These are phyloP conservation scores for Morpho achilles DNA, from an alignment of 2,888 invertebrate genomes.

Conservation along the genomic window DNA sequence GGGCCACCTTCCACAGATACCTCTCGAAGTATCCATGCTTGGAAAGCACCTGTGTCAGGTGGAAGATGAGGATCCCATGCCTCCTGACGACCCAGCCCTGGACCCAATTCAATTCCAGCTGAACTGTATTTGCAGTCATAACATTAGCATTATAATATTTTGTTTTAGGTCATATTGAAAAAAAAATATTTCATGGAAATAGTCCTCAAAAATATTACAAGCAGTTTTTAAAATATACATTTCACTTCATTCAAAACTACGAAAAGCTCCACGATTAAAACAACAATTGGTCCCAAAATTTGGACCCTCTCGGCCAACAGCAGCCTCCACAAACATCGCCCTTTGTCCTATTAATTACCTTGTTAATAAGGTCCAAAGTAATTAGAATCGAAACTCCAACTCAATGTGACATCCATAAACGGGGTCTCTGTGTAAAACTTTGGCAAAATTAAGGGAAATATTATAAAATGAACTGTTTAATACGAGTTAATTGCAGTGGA, in stretches of 20 bases:
- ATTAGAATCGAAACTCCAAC: slow-evolving; percentile 28
- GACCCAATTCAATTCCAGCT: too few relatives aligned
- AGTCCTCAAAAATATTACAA: too few relatives aligned
- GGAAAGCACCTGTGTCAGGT: too few relatives aligned
- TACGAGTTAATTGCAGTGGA: slow-evolving; percentile 21
- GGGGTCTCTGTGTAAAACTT: slow-evolving; percentile 29
- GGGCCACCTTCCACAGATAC: too few relatives aligned
- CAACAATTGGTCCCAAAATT: slow-evolving; percentile 16
- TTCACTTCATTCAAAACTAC: slow-evolving; percentile 14
- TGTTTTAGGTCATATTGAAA: too few relatives aligned
- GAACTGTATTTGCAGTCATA: too few relatives aligned
- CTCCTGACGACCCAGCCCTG: too few relatives aligned
- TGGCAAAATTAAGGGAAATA: slow-evolving; percentile 32
- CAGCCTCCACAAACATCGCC: slow-evolving; percentile 11
- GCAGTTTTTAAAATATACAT: neutral
- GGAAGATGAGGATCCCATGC: too few relatives aligned
- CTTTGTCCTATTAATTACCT: slow-evolving; percentile 25
- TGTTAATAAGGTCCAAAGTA: slow-evolving; percentile 32
- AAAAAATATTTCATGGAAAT: neutral
- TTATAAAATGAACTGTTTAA: slow-evolving; percentile 35
- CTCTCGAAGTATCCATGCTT: too few relatives aligned
- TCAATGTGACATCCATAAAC: slow-evolving; percentile 36
- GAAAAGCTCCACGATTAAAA: slow-evolving; percentile 17
- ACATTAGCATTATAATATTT: too few relatives aligned
- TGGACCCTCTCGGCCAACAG: slow-evolving; percentile 17